Evolutionary conservation across 1,140 invertebrate species (phyloP).

Genomic region (Drepana arcuata): DNA sequence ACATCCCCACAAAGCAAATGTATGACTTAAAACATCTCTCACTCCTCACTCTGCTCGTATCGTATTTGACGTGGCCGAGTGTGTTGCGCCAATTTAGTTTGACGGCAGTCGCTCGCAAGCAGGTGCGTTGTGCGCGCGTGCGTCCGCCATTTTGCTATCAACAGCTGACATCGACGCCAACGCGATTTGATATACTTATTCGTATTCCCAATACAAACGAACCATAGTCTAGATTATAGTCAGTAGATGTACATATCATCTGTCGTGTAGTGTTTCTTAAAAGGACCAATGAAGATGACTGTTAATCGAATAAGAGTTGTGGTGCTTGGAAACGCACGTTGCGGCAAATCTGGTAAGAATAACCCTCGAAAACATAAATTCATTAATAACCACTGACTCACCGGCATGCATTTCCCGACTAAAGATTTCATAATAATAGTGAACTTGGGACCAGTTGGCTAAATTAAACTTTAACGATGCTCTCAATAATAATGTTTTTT

Average conservation of each 20-base stretch:
- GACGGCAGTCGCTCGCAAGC: constrained; percentile 60
- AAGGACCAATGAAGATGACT: constrained; percentile 61
- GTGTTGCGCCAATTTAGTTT: constrained; percentile 55
- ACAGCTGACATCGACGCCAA: constrained; percentile 46
- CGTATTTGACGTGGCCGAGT: constrained; percentile 30
- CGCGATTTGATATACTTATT: constrained; percentile 22
- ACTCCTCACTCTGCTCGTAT: constrained; percentile 35
- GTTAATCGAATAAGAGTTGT: constrained; percentile 80
- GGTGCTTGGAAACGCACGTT: constrained; percentile 77
- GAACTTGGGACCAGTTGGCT: constrained; percentile 5
- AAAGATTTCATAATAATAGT: constrained; percentile 12
- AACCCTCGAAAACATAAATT: constrained; percentile 16
- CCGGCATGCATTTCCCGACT: constrained; percentile 8
- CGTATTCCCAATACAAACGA: constrained; percentile 15
- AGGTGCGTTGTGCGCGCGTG: constrained; percentile 61
- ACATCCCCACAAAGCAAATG: too few relatives aligned
- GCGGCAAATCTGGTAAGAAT: constrained; percentile 76
- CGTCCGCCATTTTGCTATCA: constrained; percentile 36
- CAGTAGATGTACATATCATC: constrained; percentile 30
- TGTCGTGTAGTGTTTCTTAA: constrained; percentile 34
- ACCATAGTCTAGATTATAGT: constrained; percentile 8
- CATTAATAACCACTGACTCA: constrained; percentile 14
- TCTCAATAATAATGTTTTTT: constrained; percentile 10
- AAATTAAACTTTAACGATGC: constrained; percentile 10
- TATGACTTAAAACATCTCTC: constrained; percentile 24